Evolutionary conservation across 2,888 invertebrate species (phyloP).

Genomic region (Lithophane leautieri): DNA sequence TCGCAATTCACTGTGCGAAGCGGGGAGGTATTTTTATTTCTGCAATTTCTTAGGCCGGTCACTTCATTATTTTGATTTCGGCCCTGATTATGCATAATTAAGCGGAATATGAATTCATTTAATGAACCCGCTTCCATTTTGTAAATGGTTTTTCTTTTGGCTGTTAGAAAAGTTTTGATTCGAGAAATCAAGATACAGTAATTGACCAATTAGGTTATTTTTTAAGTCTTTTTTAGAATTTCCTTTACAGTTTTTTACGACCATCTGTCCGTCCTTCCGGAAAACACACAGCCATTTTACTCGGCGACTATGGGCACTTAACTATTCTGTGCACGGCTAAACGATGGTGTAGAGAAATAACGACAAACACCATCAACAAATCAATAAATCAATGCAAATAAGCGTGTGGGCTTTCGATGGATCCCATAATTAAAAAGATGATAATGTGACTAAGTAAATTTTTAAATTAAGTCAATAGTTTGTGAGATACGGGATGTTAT

Average conservation of each 20-base stretch:
- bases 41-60: conserved; percentile 32
- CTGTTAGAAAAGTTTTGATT: not conserved
- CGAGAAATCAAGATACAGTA: not conserved
- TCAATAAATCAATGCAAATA: not conserved
- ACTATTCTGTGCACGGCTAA: not conserved
- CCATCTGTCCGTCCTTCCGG: not conserved
- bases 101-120: conserved; percentile 34
- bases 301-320: not conserved
- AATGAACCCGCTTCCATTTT: conserved; percentile 17
- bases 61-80: conserved; percentile 50
- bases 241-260: not conserved
- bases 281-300: not conserved
- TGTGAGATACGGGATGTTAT: not conserved
- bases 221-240: not conserved
- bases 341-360: not conserved
- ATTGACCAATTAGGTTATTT: not conserved
- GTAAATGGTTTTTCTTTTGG: conserved; percentile 10
- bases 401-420: not conserved
- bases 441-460: not conserved
- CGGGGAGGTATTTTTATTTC: conserved; percentile 57
- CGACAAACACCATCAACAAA: not conserved
- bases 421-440: not conserved
- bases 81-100: conserved; percentile 40
- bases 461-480: not conserved
- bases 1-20: conserved; percentile 67